Percentiles rank a stretch among this genome's conserved stretches.
These are phyloP conservation scores for Chymomyza costata DNA, from an alignment of 1,140 invertebrate genomes.

Conservation along the genomic window DNA sequence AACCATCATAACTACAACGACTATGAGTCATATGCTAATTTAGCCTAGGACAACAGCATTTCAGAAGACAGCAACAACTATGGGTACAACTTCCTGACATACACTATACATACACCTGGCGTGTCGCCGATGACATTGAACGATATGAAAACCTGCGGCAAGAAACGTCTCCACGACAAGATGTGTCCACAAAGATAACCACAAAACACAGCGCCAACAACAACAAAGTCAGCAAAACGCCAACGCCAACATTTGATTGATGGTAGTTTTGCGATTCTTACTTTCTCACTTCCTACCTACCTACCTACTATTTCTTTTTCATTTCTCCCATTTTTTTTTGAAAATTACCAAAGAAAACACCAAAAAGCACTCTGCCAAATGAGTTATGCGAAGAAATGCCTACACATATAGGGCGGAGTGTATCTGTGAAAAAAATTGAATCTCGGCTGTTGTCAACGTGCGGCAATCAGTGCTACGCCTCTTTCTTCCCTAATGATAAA, in stretches of 20 bases:
- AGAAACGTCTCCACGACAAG: not conserved
- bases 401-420: constrained; percentile 2
- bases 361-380: constrained; percentile 67
- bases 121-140: constrained; percentile 42
- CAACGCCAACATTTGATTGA: constrained; percentile 34
- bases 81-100: constrained; percentile 11
- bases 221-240: too few species aligned
- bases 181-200: constrained; percentile 1
- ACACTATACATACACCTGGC: constrained; percentile 36
- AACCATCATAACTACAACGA: constrained; percentile 25
- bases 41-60: constrained; percentile 3
- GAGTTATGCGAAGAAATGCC: constrained; percentile 32
- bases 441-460: constrained; percentile 17
- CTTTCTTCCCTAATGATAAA: constrained; percentile 19
- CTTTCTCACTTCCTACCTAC: too few species aligned
- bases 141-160: constrained; percentile 24
- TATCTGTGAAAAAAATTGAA: not conserved
- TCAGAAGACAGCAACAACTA: constrained; percentile 46
- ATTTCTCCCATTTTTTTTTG: constrained; percentile 16
- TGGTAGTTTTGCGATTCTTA: constrained; percentile 35
- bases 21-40: constrained; percentile 68
- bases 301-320: constrained; percentile 29
- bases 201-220: too few species aligned
- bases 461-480: constrained; percentile 32
- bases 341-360: constrained; percentile 35